Evolutionary conservation across 2,888 invertebrate genomes (phyloP).

Genomic region (Zootermopsis nevadensis): DNA sequence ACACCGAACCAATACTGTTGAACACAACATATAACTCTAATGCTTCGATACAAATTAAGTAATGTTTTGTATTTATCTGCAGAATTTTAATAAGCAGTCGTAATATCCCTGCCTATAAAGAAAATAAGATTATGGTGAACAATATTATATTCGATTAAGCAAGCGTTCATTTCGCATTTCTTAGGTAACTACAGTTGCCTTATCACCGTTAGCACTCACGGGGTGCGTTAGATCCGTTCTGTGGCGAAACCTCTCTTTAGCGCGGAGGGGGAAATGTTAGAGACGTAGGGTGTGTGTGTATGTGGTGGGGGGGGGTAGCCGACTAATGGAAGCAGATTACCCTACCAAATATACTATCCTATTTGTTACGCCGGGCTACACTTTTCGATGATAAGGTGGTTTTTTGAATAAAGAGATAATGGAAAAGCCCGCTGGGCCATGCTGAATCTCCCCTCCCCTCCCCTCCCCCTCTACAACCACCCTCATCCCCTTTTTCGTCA

Average conservation of each 20-base stretch:
- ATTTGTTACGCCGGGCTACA: constrained; percentile 50
- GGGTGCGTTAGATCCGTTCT: neutral
- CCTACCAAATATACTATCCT: constrained; percentile 50
- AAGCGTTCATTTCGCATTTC: neutral
- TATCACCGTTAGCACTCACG: neutral
- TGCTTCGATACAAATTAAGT: no score
- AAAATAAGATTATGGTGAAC: neutral
- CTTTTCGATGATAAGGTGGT: constrained; percentile 50
- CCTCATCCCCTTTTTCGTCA: constrained; percentile 26
- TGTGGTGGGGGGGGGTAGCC: neutral
- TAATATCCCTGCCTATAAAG: neutral
- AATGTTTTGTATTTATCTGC: no score
- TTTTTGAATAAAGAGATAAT: constrained; percentile 52
- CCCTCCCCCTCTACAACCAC: no score
- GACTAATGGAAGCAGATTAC: constrained; percentile 46
- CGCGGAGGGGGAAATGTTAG: neutral
- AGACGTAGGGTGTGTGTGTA: neutral
- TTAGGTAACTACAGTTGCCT: neutral
- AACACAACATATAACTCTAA: no score
- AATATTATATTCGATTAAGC: neutral
- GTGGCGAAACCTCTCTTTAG: neutral
- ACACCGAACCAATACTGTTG: no score
- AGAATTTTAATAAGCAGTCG: no score
- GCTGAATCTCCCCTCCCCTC: constrained; percentile 33
- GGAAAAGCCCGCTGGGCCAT: constrained; percentile 50